Base-by-base conservation (phyloP, 2,888 invertebrate genomes). In the Athalia cordata region DNA sequence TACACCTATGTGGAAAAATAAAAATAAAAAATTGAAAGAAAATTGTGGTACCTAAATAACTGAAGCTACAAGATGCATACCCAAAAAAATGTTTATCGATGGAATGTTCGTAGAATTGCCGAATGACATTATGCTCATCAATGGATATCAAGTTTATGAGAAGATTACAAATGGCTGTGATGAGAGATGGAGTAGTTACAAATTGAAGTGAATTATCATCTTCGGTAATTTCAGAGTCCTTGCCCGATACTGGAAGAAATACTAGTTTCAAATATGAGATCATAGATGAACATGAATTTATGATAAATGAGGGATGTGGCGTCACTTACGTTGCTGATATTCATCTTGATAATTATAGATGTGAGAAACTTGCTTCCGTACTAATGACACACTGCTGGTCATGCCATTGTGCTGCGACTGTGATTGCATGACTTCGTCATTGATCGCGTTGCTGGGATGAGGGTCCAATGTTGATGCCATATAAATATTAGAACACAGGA, bases 1-100 rank as follows among this genome's bases (percentile, higher is more conserved):
- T 85, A 64, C 90, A 91, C 52, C 92, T 92, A 80, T 70, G 83
- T 85, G 85, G 81, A 79, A 80, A 52, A 59, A 81, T 64, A 57
- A 9, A 5, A 57, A 4, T 57, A 5, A n/a, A 29, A 11, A 43
- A 55, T 61, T 57, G 43, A 57, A 57, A 74, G 61, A 74, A 79
- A 78, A 45, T 72, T 79, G 50, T 67, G 61, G 59, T 78, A 81
- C n/a, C 77, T 62, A 52, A 64, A 61, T 68, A 57, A 67, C 47
- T 29, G 29, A 9, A 43, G 3, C 43, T 55, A 29, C 57, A 61
- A 79, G 57, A 52, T n/a, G 82, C 81, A 84, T 87, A 92, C 92
- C 91, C 89, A 78, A 92, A 89, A 79, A 93, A 89, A 78, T 91
- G 86, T 85, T 91, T 91, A 29, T 92, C 88, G 49, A 92, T 82